These are phyloP conservation scores for Apodemia duryi DNA, from an alignment of 2,888 invertebrate genomes.

Conservation along the genomic window DNA sequence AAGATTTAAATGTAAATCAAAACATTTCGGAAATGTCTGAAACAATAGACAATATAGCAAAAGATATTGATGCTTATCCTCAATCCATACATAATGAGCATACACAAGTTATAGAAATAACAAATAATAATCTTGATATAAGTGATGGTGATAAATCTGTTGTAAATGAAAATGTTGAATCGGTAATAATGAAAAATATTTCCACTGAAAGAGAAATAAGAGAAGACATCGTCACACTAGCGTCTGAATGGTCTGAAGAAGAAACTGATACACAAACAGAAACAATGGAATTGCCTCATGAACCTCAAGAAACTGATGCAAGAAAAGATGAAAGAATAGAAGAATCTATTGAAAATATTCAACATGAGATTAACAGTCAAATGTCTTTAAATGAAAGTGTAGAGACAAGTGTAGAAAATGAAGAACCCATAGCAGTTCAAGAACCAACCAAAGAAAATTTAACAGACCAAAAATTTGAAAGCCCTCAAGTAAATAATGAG, in stretches of 20 bases:
- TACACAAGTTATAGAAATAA: not conserved
- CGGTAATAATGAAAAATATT: constrained; percentile 11
- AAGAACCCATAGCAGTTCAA: constrained; percentile 4
- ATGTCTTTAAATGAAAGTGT: constrained; percentile 28
- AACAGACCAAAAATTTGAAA: constrained; percentile 9
- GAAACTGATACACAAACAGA: constrained; percentile 42
- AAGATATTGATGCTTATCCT: constrained; percentile 25
- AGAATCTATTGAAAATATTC: constrained; percentile 71
- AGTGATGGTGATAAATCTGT: not conserved
- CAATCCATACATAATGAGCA: constrained; percentile 17
- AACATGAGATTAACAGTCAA: constrained; percentile 67
- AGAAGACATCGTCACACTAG: constrained; percentile 47
- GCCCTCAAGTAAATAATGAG: constrained; percentile 13
- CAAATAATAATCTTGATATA: not conserved
- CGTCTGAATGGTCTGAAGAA: constrained; percentile 66
- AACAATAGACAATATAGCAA: constrained; percentile 32
- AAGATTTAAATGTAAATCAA: not conserved
- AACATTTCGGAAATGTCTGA: constrained; percentile 28
- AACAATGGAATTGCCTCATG: constrained; percentile 16
- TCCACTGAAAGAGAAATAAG: constrained; percentile 35
- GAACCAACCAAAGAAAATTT: constrained; percentile 11
- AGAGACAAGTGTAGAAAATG: not conserved
- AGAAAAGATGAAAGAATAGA: constrained; percentile 42
- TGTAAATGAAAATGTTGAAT: constrained; percentile 1
- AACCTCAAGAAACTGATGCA: constrained; percentile 29